phyloP scores from a whole-genome alignment of 2,888 invertebrate species.

The Sarcophaga variegata region DNA sequence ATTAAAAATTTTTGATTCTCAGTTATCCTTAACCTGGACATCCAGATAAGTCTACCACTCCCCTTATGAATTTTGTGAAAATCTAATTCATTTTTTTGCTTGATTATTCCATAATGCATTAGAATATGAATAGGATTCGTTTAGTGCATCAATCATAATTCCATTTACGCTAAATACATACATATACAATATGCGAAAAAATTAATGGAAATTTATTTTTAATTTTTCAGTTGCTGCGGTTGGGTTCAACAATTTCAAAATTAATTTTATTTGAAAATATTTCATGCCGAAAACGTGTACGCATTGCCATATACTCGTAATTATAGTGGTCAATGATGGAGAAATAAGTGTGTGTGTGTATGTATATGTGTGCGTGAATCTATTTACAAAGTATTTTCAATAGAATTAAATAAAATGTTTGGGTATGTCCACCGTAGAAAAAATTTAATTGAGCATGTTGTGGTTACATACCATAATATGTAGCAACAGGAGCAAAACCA shows the following conservation, averaged over 20 bases:
- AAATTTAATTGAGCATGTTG: slow-evolving; percentile 64
- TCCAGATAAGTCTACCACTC: too few species aligned
- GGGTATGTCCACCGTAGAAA: slow-evolving; percentile 23
- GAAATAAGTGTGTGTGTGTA: slow-evolving; percentile 9
- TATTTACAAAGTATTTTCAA: slow-evolving; percentile 45
- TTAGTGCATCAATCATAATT: neutral
- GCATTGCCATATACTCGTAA: neutral
- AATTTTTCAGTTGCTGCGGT: neutral
- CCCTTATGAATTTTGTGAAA: too few species aligned
- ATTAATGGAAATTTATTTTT: neutral
- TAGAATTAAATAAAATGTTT: slow-evolving; percentile 56
- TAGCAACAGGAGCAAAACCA: slow-evolving; percentile 32
- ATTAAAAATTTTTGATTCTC: too few species aligned
- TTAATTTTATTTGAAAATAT: neutral
- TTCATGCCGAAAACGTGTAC: neutral
- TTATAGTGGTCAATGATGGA: slow-evolving; percentile 49
- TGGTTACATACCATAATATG: slow-evolving; percentile 31
- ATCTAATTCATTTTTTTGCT: too few species aligned
- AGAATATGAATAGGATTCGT: neutral
- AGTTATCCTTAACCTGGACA: too few species aligned
- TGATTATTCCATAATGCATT: neutral
- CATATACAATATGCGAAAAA: neutral
- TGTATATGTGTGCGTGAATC: neutral
- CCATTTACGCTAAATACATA: neutral
- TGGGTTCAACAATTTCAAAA: neutral